Base-by-base conservation (phyloP, 2,113 vertebrate genomes). In the Pedetes capensis region DNA sequence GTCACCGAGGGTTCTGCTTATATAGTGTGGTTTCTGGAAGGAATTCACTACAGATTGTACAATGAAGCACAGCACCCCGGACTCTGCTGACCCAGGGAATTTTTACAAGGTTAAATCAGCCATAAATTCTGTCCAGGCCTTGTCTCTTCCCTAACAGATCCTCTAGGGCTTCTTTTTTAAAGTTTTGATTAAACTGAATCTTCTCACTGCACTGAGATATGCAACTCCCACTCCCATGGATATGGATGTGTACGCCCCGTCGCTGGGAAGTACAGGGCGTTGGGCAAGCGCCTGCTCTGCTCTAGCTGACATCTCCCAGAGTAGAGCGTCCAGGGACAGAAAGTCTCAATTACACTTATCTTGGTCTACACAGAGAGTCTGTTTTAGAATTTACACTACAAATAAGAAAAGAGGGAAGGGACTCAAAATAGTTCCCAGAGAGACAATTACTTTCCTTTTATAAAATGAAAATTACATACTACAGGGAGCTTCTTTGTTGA, bases 21-120 rank as follows among this genome's bases (percentile, higher is more conserved):
- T 18, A 78, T 9, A 89, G 79, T 63, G 83, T 34, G 42, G 81
- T 93, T 95, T 92, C 93, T 90, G 64, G 37, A 91, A 97, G 78
- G 84, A 88, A 96, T 80, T 63, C 44, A 1, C 68, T 53, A 2
- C 61, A 37, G 76, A 57, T 32, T 75, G 32, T 61, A 64, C 39
- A 34, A 9, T 37, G 86, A 88, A 92, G 68, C 53, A 29, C 44
- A 88, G 51, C 55, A 59, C 37, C 18, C 51, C 64, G 80, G 74
- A 63, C 76, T 93, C 37, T 89, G 96, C 93, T 84, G 91, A 94
- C 88, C 90, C 90, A 78, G 93, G 95, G 92, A 96, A 91, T 95
- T 96, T 93, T 95, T 96, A 94, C 96, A 89, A 90, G 94, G 74
- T 96, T 93, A 95, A 97, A 83, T 90, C 94, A 93, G 76, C 93